Evolutionary conservation across 1,140 invertebrate species (phyloP), one percentile per base, ranked within the genome.

Genomic region (Penaeus vannamei): DNA sequence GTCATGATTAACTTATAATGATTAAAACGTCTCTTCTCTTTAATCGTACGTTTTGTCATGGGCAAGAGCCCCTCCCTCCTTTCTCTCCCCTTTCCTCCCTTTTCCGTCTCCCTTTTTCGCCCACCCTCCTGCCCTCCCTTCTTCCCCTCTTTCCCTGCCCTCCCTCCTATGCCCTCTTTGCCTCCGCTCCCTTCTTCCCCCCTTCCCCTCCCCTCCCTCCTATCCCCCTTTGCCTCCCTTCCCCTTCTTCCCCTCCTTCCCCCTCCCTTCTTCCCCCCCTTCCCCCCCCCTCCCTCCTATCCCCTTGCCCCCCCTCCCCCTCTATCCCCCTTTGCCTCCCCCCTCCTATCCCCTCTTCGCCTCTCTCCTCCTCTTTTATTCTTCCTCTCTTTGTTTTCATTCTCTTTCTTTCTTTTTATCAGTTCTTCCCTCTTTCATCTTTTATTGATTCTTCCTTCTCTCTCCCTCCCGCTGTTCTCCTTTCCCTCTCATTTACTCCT

Each of bases 71-170:
- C 19, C 72, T 22, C 59, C n/a, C 80, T 17, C 80, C 26, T 10
- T 26, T 20, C 53, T 81, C 26, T 23, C 36, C 79, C 80, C 22
- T 60, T 61, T 20, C 22, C 80, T 32, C 62, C n/a, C 80, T 61
- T n/a, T 26, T 29, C 17, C 32, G 46, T 83, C 81, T 53, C 42
- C 29, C 19, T 83, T 26, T 83, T 61, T n/a, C n/a, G n/a, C n/a
- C n/a, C n/a, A n/a, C n/a, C n/a, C n/a, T n/a, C n/a, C n/a, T n/a
- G n/a, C n/a, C n/a, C n/a, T n/a, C n/a, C n/a, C 61, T 59, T 53
- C 14, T 59, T 26, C 32, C 17, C 61, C 81, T 81, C 79, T 81
- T 10, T 81, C 79, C 53, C 79, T 81, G 5, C 53, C 79, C 53
- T 46, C 53, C 14, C 53, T 46, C 53, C n/a, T 83, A 7, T 60